Evolutionary conservation across 2,797 vertebrate species (phyloP).

Genomic region (Pseudomugil tenellus): DNA sequence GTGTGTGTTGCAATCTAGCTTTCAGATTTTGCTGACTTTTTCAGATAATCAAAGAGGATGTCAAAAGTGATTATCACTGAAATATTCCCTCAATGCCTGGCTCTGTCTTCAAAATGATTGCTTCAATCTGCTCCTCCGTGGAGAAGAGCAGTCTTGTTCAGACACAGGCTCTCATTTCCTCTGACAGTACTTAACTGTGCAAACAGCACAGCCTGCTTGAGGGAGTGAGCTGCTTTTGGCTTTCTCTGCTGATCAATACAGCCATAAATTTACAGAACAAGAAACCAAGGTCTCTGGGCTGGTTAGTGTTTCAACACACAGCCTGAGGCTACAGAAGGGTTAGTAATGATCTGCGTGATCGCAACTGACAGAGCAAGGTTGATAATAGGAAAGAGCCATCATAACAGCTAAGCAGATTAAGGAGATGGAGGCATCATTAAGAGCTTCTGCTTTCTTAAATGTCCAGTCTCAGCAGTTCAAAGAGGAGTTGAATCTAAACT

Average conservation of each 20-base stretch:
- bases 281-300: slow-evolving; percentile 46
- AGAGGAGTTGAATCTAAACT: slow-evolving; percentile 36
- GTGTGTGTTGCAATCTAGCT: slow-evolving; percentile 48
- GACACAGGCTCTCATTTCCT: slow-evolving; percentile 61
- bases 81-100: slow-evolving; percentile 53
- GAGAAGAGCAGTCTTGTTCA: slow-evolving; percentile 46
- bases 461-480: slow-evolving; percentile 27
- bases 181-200: slow-evolving; percentile 65
- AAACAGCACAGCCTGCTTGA: slow-evolving; percentile 56
- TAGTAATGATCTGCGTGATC: slow-evolving; percentile 65
- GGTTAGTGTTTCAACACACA: slow-evolving; percentile 46
- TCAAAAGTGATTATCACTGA: slow-evolving; percentile 63
- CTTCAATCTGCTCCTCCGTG: slow-evolving; percentile 61
- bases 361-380: slow-evolving; percentile 64
- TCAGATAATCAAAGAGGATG: slow-evolving; percentile 67
- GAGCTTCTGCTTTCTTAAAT: slow-evolving; percentile 50
- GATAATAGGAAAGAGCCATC: slow-evolving; percentile 61
- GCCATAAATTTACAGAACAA: slow-evolving; percentile 62
- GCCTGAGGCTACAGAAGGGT: slow-evolving; percentile 53
- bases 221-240: slow-evolving; percentile 51
- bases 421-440: slow-evolving; percentile 42
- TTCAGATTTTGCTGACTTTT: slow-evolving; percentile 62
- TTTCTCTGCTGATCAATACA: slow-evolving; percentile 68
- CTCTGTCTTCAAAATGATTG: slow-evolving; percentile 56
- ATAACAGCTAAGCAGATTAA: slow-evolving; percentile 42